These are phyloP conservation scores for Pimephales promelas DNA, from an alignment of 2,113 vertebrate species.

Conservation along the genomic window DNA sequence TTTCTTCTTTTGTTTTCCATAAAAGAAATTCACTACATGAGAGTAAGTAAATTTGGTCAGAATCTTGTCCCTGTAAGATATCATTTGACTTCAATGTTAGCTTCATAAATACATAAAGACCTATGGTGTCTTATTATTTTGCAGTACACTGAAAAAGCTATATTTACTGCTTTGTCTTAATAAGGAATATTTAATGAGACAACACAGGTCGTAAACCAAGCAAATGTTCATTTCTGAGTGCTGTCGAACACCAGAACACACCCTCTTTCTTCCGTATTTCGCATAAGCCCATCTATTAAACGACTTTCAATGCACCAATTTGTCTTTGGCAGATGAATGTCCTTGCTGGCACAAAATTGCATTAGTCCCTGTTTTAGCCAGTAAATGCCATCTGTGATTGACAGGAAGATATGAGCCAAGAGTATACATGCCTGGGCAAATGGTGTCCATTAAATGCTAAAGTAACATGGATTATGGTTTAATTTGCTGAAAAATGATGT, in stretches of 20 bases:
- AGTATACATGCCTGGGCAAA: constrained; percentile 49
- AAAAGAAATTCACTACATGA: background rate
- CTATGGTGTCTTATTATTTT: background rate
- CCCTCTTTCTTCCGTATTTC: constrained; percentile 10
- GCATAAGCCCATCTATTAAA: constrained; percentile 41
- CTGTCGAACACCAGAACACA: background rate
- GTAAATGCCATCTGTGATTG: constrained; percentile 59
- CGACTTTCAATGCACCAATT: constrained; percentile 48
- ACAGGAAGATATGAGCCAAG: constrained; percentile 42
- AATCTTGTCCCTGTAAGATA: background rate
- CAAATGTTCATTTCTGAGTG: constrained; percentile 5
- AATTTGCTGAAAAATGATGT: constrained; percentile 1
- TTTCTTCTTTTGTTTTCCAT: too few species aligned
- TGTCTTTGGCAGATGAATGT: constrained; percentile 43
- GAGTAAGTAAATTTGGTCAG: background rate
- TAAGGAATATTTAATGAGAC: constrained; percentile 19
- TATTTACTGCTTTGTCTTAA: constrained; percentile 21
- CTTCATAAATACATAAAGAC: constrained; percentile 2
- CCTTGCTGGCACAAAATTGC: constrained; percentile 47
- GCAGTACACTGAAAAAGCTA: background rate
- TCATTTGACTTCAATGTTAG: constrained; percentile 14
- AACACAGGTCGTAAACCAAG: constrained; percentile 9
- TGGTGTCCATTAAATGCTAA: constrained; percentile 43
- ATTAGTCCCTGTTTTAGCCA: constrained; percentile 45
- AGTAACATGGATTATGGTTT: constrained; percentile 31